phyloP scores from a whole-genome alignment of 1,140 invertebrate genomes.

The Sesamia nonagrioides region DNA sequence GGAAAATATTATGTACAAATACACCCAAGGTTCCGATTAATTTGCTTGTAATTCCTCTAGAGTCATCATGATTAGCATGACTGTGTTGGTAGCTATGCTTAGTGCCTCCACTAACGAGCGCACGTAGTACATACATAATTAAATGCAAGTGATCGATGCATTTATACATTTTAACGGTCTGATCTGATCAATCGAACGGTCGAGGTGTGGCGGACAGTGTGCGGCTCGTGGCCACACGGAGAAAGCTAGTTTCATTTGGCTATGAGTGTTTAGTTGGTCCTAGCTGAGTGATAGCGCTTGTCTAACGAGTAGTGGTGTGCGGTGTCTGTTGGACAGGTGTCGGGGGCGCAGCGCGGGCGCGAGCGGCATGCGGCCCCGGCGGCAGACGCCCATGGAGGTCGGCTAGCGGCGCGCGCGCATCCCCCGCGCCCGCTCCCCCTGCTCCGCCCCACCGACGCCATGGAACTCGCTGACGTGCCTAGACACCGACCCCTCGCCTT shows the following conservation, averaged over 20 bases:
- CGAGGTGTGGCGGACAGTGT: constrained; percentile 18
- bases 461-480: constrained; percentile 89
- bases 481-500: constrained; percentile 90
- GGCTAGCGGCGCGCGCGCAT: constrained; percentile 89
- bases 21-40: constrained; percentile 40
- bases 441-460: constrained; percentile 85
- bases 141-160: constrained; percentile 45
- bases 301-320: constrained; percentile 9
- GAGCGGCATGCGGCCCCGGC: constrained; percentile 89
- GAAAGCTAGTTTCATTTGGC: constrained; percentile 59
- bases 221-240: constrained; percentile 33
- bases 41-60: constrained; percentile 35
- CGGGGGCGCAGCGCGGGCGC: constrained; percentile 85
- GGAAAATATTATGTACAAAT: not conserved
- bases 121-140: constrained; percentile 35
- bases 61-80: constrained; percentile 37
- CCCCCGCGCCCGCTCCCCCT: constrained; percentile 88
- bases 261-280: constrained; percentile 22
- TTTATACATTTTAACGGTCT: constrained; percentile 51
- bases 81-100: constrained; percentile 27
- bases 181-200: constrained; percentile 52
- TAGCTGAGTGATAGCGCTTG: not conserved
- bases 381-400: constrained; percentile 91
- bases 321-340: constrained; percentile 71
- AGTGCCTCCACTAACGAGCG: constrained; percentile 14